A percentile compares a stretch with the other conserved stretches of the same genome.
These are phyloP conservation scores for Takifugu bimaculatus DNA, from an alignment of 2,113 vertebrate species.

Conservation along the genomic window DNA sequence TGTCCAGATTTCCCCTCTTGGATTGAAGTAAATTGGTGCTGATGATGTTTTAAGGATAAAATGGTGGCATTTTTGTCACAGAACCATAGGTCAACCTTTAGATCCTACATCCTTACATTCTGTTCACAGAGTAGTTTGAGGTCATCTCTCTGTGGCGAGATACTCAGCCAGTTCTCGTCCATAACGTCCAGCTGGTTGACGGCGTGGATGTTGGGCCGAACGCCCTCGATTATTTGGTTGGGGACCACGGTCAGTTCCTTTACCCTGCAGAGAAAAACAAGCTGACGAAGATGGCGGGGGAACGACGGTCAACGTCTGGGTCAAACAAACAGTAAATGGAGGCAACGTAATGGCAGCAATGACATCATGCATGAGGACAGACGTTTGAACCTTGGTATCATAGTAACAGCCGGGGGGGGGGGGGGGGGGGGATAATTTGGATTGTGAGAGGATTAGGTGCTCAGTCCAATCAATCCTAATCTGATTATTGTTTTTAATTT, in stretches of 20 bases:
- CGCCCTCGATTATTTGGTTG: conserved; percentile 79
- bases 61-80: not conserved
- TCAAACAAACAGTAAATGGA: conserved; percentile 14
- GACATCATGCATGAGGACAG: conserved; percentile 38
- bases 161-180: conserved; percentile 87
- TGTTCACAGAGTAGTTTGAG: conserved; percentile 98
- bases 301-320: not conserved
- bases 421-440: conserved; percentile 3
- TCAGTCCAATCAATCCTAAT: not conserved
- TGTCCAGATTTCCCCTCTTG: too few relatives aligned
- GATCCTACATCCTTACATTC: conserved; percentile 80
- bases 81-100: too few relatives aligned
- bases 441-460: conserved; percentile 27
- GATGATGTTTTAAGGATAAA: not conserved
- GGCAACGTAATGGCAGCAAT: conserved; percentile 16
- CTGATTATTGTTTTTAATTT: too few relatives aligned
- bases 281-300: not conserved
- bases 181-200: conserved; percentile 88
- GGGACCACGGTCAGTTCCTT: conserved; percentile 94
- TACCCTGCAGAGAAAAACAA: conserved; percentile 74
- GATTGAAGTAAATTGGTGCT: too few relatives aligned
- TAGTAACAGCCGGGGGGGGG: too few relatives aligned
- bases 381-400: not conserved
- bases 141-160: conserved; percentile 95
- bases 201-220: conserved; percentile 81